Conservation (phyloP, 2,888 invertebrate genomes). For the Automeris io region DNA sequence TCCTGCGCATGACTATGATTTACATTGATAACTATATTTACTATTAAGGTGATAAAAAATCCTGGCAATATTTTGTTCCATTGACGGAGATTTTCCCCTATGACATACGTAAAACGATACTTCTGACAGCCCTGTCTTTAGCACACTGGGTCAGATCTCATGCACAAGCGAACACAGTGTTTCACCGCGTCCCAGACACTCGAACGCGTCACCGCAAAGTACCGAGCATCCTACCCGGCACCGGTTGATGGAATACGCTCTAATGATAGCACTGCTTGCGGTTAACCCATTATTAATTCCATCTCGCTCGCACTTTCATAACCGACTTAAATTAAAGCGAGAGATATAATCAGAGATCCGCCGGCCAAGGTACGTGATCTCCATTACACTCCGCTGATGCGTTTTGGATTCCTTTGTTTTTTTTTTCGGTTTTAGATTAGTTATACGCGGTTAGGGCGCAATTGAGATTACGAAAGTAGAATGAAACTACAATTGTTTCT, state of each 20-base stretch:
- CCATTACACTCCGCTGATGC: conserved; percentile 66
- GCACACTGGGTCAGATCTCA: background rate
- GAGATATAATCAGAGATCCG: conserved; percentile 55
- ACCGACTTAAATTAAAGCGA: conserved; percentile 52
- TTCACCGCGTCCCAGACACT: conserved; percentile 7
- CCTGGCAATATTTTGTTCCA: no score
- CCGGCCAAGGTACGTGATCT: conserved; percentile 67
- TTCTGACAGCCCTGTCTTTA: no score
- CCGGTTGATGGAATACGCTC: conserved; percentile 51
- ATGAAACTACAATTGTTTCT: conserved; percentile 16
- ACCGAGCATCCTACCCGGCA: conserved; percentile 22
- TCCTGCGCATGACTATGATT: no score
- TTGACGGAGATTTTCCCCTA: no score
- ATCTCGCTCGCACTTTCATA: conserved; percentile 52
- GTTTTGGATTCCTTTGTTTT: conserved; percentile 61
- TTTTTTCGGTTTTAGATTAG: conserved; percentile 53
- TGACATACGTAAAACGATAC: no score
- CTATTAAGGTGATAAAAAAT: no score
- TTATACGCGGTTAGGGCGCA: conserved; percentile 43
- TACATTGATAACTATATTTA: no score
- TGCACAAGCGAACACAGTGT: conserved; percentile 10
- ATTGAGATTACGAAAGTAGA: conserved; percentile 10
- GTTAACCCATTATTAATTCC: conserved; percentile 65
- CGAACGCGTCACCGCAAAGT: conserved; percentile 12
- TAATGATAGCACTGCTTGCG: conserved; percentile 67